phyloP scores from a whole-genome alignment of 2,888 invertebrate genomes.

The Trachelus stipa region DNA sequence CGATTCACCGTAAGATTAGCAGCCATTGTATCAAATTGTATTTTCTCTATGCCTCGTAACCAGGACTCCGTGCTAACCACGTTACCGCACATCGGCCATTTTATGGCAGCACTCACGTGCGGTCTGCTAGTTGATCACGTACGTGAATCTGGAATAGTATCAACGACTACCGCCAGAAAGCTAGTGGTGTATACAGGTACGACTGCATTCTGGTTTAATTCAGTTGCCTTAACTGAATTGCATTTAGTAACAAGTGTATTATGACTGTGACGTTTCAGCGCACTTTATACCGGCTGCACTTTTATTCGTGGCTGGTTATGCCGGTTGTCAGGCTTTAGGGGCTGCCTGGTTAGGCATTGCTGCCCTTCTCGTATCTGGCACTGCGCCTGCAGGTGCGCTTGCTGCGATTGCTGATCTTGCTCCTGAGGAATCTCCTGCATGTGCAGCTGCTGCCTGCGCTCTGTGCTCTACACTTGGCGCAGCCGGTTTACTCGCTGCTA shows the following conservation, averaged over 20 bases:
- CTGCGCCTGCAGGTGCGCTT: conserved; percentile 71
- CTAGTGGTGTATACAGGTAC: conserved; percentile 71
- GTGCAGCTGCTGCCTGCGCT: conserved; percentile 64
- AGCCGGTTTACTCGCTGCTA: conserved; percentile 70
- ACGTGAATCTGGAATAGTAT: conserved; percentile 68
- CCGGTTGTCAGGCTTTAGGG: conserved; percentile 71
- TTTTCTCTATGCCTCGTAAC: neutral
- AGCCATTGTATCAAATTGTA: neutral
- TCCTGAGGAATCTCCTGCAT: conserved; percentile 66
- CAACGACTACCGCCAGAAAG: conserved; percentile 71
- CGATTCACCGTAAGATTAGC: neutral
- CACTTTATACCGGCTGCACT: conserved; percentile 72
- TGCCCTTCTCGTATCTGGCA: conserved; percentile 71
- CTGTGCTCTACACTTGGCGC: conserved; percentile 71
- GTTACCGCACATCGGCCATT: conserved; percentile 71
- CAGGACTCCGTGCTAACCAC: conserved; percentile 71
- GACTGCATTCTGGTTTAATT: neutral
- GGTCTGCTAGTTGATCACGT: conserved; percentile 72
- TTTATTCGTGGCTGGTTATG: conserved; percentile 72
- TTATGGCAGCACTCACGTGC: conserved; percentile 70
- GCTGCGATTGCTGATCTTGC: conserved; percentile 74
- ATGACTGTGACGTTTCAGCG: conserved; percentile 57
- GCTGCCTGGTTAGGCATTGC: conserved; percentile 72
- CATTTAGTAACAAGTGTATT: neutral
- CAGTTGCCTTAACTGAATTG: neutral